Base-by-base conservation (phyloP, 2,888 invertebrate genomes). In the Phaedon cochleariae region DNA sequence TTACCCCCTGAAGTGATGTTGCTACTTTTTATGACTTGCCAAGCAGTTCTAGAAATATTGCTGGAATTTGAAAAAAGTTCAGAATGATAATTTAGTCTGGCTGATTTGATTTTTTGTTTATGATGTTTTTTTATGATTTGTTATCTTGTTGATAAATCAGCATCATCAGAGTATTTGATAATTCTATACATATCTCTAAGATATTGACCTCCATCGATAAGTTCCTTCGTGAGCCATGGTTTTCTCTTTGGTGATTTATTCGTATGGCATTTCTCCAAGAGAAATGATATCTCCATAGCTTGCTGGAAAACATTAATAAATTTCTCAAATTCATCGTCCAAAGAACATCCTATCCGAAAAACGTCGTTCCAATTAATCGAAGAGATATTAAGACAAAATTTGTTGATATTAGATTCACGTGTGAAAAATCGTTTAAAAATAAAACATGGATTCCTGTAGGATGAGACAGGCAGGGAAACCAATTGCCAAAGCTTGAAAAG, bases 101-200 rank as follows among this genome's bases (percentile, higher is more conserved):
- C 53, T 31, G 17, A 53, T 53, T 53, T 31, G 17, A 53, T 29
- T 34, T 53, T 53, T 34, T 53, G 53, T 53, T 53, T 31, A 53
- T 53, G 53, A 31, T 29, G 53, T 31, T 53, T 53, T 29, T 53
- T 53, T 31, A 53, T 6, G 31, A 53, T 53, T 31, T 18, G 31
- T 15, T 53, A 53, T 53, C 53, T 17, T 31, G 31, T 17, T 53
- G 31, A 31, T 31, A 17, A 21, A 53, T 31, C 17, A 20, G 31
- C 53, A 53, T 53, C 17, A 53, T 53, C 15, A 7, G 53, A 53
- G 31, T 31, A 31, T 34, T 53, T 53, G 34, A 53, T 2, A 17
- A 4, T 53, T 53, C 31, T 31, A 31, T 15, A 31, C 17, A 29
- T 20, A n/a, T 53, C 41, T 41, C 41, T 31, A 2, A 29, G 53